A percentile compares a stretch with the other conserved stretches of the same genome.
Conservation (phyloP, 1,140 invertebrate species). For the Sipha flava region DNA sequence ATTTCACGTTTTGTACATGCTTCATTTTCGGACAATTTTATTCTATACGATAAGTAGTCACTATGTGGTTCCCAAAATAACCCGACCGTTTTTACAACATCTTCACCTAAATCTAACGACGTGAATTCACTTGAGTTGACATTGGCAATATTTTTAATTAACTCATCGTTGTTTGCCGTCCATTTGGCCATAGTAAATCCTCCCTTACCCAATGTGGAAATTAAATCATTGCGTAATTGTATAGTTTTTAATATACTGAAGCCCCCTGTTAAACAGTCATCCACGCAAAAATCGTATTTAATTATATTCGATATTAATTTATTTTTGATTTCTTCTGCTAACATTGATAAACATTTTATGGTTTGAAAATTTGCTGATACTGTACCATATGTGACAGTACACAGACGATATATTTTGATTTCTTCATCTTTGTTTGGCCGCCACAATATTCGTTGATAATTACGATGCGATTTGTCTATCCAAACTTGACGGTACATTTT, state of each 20-base stretch:
- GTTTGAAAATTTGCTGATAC: no score
- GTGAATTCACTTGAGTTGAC: not conserved
- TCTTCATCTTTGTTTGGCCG: no score
- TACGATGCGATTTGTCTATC: no score
- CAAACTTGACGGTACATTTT: no score
- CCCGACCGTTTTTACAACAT: not conserved
- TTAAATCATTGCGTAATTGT: not conserved
- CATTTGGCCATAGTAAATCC: not conserved
- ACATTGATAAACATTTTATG: no score
- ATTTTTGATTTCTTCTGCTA: no score
- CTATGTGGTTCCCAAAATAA: not conserved
- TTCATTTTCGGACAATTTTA: not conserved
- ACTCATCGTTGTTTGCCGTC: not conserved
- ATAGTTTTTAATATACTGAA: not conserved
- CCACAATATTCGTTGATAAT: no score
- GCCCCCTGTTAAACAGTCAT: not conserved
- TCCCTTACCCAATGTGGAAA: not conserved
- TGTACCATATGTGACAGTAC: no score
- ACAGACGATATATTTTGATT: no score
- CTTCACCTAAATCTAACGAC: not conserved
- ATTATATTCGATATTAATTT: no score
- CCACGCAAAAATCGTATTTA: constrained; percentile 30
- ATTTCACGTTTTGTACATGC: no score
- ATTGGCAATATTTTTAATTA: not conserved
- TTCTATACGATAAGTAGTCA: not conserved